phyloP scores from a whole-genome alignment of 1,140 invertebrate genomes.

The Hirudo medicinalis region DNA sequence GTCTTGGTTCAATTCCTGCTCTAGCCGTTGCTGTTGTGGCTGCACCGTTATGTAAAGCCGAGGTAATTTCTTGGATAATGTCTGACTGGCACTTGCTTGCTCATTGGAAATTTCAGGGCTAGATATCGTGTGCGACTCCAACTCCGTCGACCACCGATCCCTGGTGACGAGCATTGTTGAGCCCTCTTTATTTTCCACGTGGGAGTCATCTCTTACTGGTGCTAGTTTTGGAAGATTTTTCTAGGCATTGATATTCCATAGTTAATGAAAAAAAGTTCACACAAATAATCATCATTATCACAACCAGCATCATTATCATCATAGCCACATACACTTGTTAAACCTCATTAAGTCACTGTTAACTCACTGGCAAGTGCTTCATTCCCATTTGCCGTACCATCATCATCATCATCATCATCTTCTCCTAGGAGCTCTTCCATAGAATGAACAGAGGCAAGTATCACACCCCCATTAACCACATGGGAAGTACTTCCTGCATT shows the following conservation, averaged over 20 bases:
- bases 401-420: slow-evolving; percentile 4
- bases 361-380: neutral
- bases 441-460: neutral
- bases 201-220: neutral
- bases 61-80: no score
- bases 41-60: neutral
- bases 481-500: slow-evolving; percentile 4
- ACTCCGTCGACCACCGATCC: neutral
- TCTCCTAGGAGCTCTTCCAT: neutral
- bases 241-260: neutral
- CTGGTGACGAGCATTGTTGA: neutral
- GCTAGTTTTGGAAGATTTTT: neutral
- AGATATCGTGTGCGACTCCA: neutral
- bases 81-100: neutral
- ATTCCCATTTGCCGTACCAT: neutral
- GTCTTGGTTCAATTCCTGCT: neutral
- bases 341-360: neutral
- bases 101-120: neutral
- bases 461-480: neutral
- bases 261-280: neutral
- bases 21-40: neutral
- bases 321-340: neutral
- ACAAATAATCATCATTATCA: neutral
- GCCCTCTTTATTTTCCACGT: neutral
- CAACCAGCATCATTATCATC: neutral